Conservation (phyloP, 2,888 invertebrate genomes). For the Amaurobius ferox region DNA sequence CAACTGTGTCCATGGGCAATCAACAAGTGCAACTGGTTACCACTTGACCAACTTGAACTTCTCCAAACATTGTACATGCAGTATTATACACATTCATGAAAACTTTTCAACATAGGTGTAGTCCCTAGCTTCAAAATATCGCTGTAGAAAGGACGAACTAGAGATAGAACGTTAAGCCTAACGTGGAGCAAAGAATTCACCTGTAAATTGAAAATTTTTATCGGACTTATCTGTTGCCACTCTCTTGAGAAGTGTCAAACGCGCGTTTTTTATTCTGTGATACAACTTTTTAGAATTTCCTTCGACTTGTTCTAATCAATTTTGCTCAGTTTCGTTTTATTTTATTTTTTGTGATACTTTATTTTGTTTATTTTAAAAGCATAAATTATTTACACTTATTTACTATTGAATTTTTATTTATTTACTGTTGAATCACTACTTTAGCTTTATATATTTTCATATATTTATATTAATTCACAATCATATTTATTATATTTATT, state of each 20-base stretch:
- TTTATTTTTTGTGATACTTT: too few relatives aligned
- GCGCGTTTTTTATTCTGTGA: constrained; percentile 60
- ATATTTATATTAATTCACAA: too few relatives aligned
- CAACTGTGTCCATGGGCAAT: constrained; percentile 19
- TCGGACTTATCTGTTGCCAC: constrained; percentile 2
- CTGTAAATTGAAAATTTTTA: constrained; percentile 35
- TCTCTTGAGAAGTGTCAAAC: constrained; percentile 29
- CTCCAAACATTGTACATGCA: constrained; percentile 42
- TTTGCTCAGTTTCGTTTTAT: neutral
- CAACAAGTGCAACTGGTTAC: constrained; percentile 34
- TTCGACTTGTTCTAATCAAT: neutral
- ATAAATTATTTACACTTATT: too few relatives aligned
- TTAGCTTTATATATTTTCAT: too few relatives aligned
- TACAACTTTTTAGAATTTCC: neutral
- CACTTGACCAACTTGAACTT: constrained; percentile 56
- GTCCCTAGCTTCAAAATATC: constrained; percentile 45
- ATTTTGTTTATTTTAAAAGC: too few relatives aligned
- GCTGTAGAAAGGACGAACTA: constrained; percentile 61
- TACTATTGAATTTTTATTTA: too few relatives aligned
- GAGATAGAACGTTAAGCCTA: constrained; percentile 41
- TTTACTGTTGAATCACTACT: too few relatives aligned
- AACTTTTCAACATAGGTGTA: constrained; percentile 57
- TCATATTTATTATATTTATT: too few relatives aligned
- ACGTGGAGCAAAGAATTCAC: constrained; percentile 28
- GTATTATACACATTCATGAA: constrained; percentile 61